Evolutionary conservation across 2,888 invertebrate species (phyloP), one percentile per base, ranked within the genome.

Genomic region (Allolobophora icterica): DNA sequence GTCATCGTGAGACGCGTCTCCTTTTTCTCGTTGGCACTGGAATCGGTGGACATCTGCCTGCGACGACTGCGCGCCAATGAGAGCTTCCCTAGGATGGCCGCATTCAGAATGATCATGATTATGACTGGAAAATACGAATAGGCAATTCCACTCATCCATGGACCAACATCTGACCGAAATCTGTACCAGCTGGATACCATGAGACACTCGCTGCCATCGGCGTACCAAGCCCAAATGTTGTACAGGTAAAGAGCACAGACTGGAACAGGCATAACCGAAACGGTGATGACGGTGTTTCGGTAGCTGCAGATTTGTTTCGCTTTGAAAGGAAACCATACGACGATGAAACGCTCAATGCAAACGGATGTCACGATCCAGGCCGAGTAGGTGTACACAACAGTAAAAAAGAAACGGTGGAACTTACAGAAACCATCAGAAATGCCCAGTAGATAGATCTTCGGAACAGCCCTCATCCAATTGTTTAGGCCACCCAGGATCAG

Each of bases 251-350:
- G 17, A 24, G 87, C 87, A 6, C 11, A 87, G 38, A 35, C 30
- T 21, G 35, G 87, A 87, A 87, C 24, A 30, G 87, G 42, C 42
- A 90, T n/a, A 15, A 84, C 33, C 24, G 24, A 38, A 21, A 84
- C 40, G 34, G 84, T 40, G 15, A 91, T 33, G n/a, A 71, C 40
- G 19, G 90, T 83, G 71, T 52, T 91, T 30, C 90, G 58, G 8
- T 40, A 30, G 30, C n/a, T 90, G 83, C 91, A 91, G 42, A 91
- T 38, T 11, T 15, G 35, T 89, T 91, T 93, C 0, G 94, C 94
- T 89, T 93, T 93, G 24, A 94, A 93, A 0, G 94, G 94, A 89
- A 94, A 94, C 93, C 93, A 94, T 15, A 94, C 94, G 34, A 94
- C 94, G 24, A 94, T 92, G 91, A 94, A 94, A 0, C 94, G 93